Evolutionary conservation across 1,140 invertebrate species (phyloP).

Genomic region (Drosophila nigrodunni): DNA sequence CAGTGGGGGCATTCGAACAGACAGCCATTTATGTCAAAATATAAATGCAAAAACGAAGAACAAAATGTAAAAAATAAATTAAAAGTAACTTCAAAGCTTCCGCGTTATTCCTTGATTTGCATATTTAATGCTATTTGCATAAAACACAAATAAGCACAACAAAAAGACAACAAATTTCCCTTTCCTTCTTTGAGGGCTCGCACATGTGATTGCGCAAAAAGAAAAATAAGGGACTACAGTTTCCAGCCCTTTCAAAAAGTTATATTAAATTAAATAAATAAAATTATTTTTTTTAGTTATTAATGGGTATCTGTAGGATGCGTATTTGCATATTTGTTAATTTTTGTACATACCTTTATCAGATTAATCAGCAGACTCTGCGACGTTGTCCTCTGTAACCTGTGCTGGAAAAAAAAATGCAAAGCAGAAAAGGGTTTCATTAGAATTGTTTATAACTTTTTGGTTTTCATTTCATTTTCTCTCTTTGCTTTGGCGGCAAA

Average conservation of each 20-base stretch:
- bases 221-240: no score
- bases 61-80: constrained; percentile 53
- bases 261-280: neutral
- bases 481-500: constrained; percentile 5
- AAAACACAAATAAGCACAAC: constrained; percentile 36
- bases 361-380: constrained; percentile 73
- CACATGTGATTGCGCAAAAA: neutral
- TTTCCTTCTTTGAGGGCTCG: neutral
- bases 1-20: constrained; percentile 24
- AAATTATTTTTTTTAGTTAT: neutral
- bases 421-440: constrained; percentile 65
- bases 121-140: constrained; percentile 75
- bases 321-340: constrained; percentile 1
- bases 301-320: constrained; percentile 18
- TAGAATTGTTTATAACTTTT: constrained; percentile 75
- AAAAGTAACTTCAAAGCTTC: constrained; percentile 64
- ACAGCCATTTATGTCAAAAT: constrained; percentile 32
- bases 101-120: constrained; percentile 60
- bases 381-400: constrained; percentile 38
- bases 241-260: neutral
- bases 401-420: constrained; percentile 38
- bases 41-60: constrained; percentile 24
- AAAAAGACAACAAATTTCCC: neutral
- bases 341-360: constrained; percentile 64
- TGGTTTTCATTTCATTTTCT: constrained; percentile 26